Conservation (phyloP, 2,888 invertebrate genomes). For the Ctenicera cuprea region DNA sequence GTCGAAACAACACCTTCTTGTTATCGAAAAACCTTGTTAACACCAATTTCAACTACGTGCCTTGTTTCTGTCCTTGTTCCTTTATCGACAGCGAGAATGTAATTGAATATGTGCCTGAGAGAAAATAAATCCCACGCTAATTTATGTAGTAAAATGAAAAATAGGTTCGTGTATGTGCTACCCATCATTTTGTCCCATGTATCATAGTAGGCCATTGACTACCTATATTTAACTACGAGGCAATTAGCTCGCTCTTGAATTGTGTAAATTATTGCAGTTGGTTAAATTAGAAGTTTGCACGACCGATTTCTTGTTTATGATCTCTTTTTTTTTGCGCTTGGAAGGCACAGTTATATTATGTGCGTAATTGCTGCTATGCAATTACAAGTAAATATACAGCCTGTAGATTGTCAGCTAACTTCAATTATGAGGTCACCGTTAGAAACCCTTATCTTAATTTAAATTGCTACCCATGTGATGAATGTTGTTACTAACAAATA, state of each 20-base stretch:
- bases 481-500: slow-evolving; percentile 22
- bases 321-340: slow-evolving; percentile 31
- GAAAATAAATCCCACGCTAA: background rate
- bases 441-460: slow-evolving; percentile 15
- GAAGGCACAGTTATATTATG: slow-evolving; percentile 28
- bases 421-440: slow-evolving; percentile 5
- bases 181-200: slow-evolving; percentile 58
- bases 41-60: background rate
- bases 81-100: background rate
- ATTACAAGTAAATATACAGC: slow-evolving; percentile 28
- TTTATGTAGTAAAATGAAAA: slow-evolving; percentile 50
- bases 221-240: slow-evolving; percentile 55
- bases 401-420: background rate
- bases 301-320: slow-evolving; percentile 46
- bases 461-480: slow-evolving; percentile 8
- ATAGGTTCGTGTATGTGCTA: slow-evolving; percentile 56
- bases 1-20: slow-evolving; percentile 49
- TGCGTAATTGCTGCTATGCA: slow-evolving; percentile 41
- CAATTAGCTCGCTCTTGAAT: slow-evolving; percentile 50
- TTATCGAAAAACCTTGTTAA: slow-evolving; percentile 18
- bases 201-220: slow-evolving; percentile 56
- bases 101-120: background rate
- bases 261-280: slow-evolving; percentile 50
- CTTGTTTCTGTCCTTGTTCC: slow-evolving; percentile 1
- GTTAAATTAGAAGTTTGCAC: slow-evolving; percentile 51